Conservation (phyloP, 2,888 invertebrate species). For the Cheilosia impressa region DNA sequence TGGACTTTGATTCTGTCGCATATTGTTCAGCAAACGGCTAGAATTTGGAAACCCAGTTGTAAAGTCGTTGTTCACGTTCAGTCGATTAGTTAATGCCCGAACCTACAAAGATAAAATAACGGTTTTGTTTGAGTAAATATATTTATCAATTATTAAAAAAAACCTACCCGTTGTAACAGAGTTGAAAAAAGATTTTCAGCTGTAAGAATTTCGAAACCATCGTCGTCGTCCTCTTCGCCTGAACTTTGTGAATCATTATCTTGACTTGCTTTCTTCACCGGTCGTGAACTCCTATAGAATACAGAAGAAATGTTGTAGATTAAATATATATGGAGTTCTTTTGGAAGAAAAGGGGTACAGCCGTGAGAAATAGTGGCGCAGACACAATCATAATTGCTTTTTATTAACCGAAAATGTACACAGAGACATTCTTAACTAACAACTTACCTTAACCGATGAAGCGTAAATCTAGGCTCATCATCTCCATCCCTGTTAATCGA, state of each 20-base stretch:
- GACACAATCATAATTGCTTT: no score
- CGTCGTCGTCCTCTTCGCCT: conserved; percentile 94
- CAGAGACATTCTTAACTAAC: not conserved
- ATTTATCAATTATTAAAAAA: conserved; percentile 6
- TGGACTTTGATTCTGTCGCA: conserved; percentile 83
- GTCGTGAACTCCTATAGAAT: conserved; percentile 87
- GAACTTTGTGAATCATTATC: conserved; percentile 93
- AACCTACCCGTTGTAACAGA: conserved; percentile 90
- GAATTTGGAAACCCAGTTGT: conserved; percentile 87
- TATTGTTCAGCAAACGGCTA: conserved; percentile 86
- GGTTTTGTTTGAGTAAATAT: not conserved
- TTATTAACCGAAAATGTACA: no score
- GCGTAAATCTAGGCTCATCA: conserved; percentile 85
- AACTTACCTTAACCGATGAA: conserved; percentile 87
- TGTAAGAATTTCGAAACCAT: conserved; percentile 95
- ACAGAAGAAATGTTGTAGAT: not conserved
- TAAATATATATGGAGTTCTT: no score
- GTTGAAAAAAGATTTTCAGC: conserved; percentile 96
- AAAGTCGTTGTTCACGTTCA: conserved; percentile 92
- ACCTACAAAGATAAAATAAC: conserved; percentile 84
- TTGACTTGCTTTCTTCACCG: conserved; percentile 85
- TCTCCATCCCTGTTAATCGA: conserved; percentile 86
- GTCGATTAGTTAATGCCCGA: conserved; percentile 91
- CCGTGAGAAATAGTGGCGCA: no score
- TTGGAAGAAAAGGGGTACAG: no score